These are phyloP conservation scores for Hermaeophaga mercurialis DNA, from an alignment of 2,888 invertebrate genomes.

Conservation along the genomic window DNA sequence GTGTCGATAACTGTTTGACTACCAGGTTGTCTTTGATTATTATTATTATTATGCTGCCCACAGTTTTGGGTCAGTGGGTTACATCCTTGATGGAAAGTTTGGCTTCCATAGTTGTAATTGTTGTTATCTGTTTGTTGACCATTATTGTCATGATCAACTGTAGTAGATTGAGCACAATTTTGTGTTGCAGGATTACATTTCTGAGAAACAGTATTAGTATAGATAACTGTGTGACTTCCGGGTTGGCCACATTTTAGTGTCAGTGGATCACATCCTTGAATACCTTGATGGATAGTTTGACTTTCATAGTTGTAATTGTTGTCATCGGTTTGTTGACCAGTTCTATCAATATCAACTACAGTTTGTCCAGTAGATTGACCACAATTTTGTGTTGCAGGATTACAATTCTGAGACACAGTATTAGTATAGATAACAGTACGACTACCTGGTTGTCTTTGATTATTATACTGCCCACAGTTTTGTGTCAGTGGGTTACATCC, in stretches of 20 bases:
- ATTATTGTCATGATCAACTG: too few species aligned
- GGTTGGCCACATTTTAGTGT: constrained; percentile 23
- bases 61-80: constrained; percentile 30
- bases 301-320: too few species aligned
- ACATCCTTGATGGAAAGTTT: constrained; percentile 16
- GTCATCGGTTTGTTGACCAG: too few species aligned
- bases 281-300: neutral
- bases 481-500: constrained; percentile 31
- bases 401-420: neutral
- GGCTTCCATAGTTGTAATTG: too few species aligned
- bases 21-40: neutral
- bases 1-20: neutral
- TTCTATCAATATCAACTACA: too few species aligned
- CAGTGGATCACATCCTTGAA: constrained; percentile 30
- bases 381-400: constrained; percentile 19
- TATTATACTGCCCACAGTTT: constrained; percentile 18
- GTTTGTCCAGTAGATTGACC: neutral
- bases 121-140: too few species aligned
- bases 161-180: too few species aligned
- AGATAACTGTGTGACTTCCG: neutral
- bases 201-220: neutral
- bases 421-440: neutral
- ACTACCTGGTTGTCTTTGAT: neutral
- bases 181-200: constrained; percentile 15
- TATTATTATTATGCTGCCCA: too few species aligned